Evolutionary conservation across 2,113 vertebrate species (phyloP).

Genomic region (Castor canadensis): DNA sequence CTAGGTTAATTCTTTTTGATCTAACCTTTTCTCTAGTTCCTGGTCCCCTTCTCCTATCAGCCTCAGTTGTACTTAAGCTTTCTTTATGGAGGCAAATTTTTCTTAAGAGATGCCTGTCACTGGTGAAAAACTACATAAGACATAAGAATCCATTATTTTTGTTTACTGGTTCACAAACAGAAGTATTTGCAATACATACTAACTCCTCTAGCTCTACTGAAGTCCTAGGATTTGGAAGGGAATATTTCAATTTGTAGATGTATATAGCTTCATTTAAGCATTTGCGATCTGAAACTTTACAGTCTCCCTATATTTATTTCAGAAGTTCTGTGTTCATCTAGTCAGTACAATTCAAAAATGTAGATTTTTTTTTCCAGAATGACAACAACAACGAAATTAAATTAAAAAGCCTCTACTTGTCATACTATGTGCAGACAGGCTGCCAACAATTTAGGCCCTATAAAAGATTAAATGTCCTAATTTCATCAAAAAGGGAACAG

Average conservation of each 20-base stretch:
- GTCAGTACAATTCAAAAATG: background rate
- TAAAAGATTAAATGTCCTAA: background rate
- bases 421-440: background rate
- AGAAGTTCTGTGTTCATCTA: background rate
- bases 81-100: background rate
- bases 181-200: background rate
- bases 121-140: background rate
- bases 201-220: background rate
- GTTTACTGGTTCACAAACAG: background rate
- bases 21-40: too few relatives aligned
- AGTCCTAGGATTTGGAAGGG: background rate
- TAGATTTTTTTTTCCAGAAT: background rate
- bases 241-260: background rate
- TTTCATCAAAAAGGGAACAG: background rate
- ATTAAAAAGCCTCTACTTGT: background rate
- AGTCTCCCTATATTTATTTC: background rate
- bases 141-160: background rate
- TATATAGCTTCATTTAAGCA: background rate
- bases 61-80: conserved; percentile 20
- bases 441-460: background rate
- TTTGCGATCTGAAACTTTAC: background rate
- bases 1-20: too few relatives aligned
- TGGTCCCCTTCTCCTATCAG: too few relatives aligned
- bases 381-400: background rate
- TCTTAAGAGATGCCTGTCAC: background rate